Evolutionary conservation across 1,140 invertebrate species (phyloP).

Genomic region (Proctacanthus coquilletti): DNA sequence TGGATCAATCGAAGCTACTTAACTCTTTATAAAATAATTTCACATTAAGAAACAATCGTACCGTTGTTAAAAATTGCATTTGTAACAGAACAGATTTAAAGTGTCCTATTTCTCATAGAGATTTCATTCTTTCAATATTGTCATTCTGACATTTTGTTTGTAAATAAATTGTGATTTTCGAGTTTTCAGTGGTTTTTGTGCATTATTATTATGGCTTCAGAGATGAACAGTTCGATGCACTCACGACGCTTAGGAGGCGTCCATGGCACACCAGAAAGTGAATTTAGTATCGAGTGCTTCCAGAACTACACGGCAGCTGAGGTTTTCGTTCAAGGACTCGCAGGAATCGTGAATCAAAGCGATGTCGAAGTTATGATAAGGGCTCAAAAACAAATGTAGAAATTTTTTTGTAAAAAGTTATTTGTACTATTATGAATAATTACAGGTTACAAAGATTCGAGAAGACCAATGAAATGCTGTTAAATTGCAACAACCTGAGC

Average conservation of each 20-base stretch:
- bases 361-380: slow-evolving; percentile 81
- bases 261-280: slow-evolving; percentile 44
- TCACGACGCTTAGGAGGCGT: slow-evolving; percentile 9
- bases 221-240: slow-evolving; percentile 7
- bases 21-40: too few relatives aligned
- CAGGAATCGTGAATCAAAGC: slow-evolving; percentile 78
- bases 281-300: slow-evolving; percentile 63
- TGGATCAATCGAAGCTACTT: too few relatives aligned
- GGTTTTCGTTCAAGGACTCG: slow-evolving; percentile 77
- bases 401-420: background rate
- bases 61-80: too few relatives aligned
- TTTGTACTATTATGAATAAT: slow-evolving; percentile 8
- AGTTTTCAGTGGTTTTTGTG: too few relatives aligned
- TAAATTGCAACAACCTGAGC: slow-evolving; percentile 84
- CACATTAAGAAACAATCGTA: too few relatives aligned
- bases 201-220: slow-evolving; percentile 4
- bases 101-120: too few relatives aligned
- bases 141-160: too few relatives aligned
- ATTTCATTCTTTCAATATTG: too few relatives aligned
- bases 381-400: slow-evolving; percentile 85
- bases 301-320: slow-evolving; percentile 80
- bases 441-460: slow-evolving; percentile 86
- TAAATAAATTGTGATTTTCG: too few relatives aligned
- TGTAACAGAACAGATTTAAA: too few relatives aligned
- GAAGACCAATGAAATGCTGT: slow-evolving; percentile 94